Evolutionary conservation across 2,888 invertebrate species (phyloP).

Genomic region (Druceiella hillmani): DNA sequence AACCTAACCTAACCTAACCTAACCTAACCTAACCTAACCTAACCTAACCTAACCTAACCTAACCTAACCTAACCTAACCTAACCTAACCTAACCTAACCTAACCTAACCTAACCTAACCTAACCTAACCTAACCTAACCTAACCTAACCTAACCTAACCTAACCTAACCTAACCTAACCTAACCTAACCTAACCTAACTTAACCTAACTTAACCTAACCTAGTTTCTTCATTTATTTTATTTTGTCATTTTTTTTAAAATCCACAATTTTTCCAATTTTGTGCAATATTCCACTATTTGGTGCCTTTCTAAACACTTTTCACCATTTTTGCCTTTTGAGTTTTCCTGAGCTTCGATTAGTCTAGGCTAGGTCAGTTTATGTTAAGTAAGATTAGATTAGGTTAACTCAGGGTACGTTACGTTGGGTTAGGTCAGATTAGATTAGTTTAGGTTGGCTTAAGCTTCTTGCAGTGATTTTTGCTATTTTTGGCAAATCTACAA

Average conservation of each 20-base stretch:
- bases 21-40: constrained; percentile 20
- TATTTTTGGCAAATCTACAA: no score
- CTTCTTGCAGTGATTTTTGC: no score
- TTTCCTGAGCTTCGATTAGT: no score
- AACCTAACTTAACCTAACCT: constrained; percentile 20
- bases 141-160: constrained; percentile 19
- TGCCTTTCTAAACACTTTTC: no score
- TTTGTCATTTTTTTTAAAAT: no score
- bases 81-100: constrained; percentile 19
- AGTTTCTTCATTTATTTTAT: no score
- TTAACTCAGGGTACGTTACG: constrained; percentile 8
- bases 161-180: constrained; percentile 20
- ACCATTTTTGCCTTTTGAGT: no score
- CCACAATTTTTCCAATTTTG: no score
- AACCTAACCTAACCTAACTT: constrained; percentile 18
- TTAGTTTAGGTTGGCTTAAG: constrained; percentile 11
- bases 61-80: constrained; percentile 19
- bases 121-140: constrained; percentile 21
- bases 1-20: constrained; percentile 20
- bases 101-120: constrained; percentile 20
- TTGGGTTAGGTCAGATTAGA: constrained; percentile 11
- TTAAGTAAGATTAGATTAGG: constrained; percentile 11
- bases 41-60: constrained; percentile 20
- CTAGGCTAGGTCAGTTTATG: constrained; percentile 10
- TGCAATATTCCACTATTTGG: no score